Evolutionary conservation across 2,113 vertebrate species (phyloP), one percentile per base, ranked within the genome.

Genomic region (Indicator indicator): DNA sequence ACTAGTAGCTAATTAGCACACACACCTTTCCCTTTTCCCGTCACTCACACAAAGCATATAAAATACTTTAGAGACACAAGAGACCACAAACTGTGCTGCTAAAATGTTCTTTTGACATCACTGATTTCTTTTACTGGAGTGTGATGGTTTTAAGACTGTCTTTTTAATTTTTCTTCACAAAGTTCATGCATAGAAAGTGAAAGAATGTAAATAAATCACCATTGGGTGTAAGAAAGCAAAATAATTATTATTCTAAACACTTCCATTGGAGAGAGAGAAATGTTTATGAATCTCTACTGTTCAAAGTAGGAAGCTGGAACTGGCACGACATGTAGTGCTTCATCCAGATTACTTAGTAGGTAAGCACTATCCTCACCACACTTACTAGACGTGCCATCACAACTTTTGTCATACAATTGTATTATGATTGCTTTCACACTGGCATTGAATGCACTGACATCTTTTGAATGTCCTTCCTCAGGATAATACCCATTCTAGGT

Each of bases 401-500:
- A 33, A 83, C 48, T 36, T 78, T 88, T 64, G 86, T 46, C 32
- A 91, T 63, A 8, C 28, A 71, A 62, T 91, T 91, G 32, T 91
- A 80, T 58, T 32, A 54, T n/a, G 84, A 95, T 1, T 85, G 20
- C 48, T 71, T 67, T 96, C 48, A 50, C 20, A 77, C 90, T 65
- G 83, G 52, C 54, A 89, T 24, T 58, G 30, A 95, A 44, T 44
- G 42, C 42, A 44, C 42, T 44, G 2, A 5, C 23, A 89, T 62
- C 64, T 60, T 96, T 89, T 84, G 77, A 95, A 79, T 71, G 27
- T 63, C 55, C 15, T 78, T 93, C 50, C 76, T 71, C 40, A 76
- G 40, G 48, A 94, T 86, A 94, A 90, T 62, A 94, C n/a, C 18
- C 38, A 76, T 64, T 84, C 33, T 80, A 17, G 8, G 36, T 36